A percentile compares a stretch with the other conserved stretches of the same genome.
Conservation (phyloP, 2,113 vertebrate genomes). For the Pangasianodon hypophthalmus region DNA sequence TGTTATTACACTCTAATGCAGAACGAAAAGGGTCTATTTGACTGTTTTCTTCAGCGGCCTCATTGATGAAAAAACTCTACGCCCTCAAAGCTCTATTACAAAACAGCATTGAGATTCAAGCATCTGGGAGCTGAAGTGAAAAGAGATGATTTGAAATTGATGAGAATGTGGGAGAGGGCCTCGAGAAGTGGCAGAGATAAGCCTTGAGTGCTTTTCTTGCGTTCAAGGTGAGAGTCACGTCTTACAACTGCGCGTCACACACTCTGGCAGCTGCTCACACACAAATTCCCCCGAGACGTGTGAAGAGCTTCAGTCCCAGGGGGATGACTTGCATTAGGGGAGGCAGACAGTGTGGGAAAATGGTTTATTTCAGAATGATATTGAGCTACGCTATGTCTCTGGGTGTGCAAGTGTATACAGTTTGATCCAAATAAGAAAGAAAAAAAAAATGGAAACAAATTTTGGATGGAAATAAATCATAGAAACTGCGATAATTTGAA, state of each 20-base stretch:
- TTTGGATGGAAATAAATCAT: not conserved
- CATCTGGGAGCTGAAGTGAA: constrained; percentile 24
- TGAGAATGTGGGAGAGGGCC: constrained; percentile 22
- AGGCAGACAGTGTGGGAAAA: constrained; percentile 28
- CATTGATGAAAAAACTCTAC: not conserved
- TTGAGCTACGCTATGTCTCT: not conserved
- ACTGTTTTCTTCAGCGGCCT: not conserved
- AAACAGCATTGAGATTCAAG: not conserved
- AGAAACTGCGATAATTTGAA: not conserved
- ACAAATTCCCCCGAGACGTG: not conserved
- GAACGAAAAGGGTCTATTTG: constrained; percentile 19
- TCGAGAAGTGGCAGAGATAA: constrained; percentile 24
- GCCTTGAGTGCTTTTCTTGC: constrained; percentile 36
- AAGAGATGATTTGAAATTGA: constrained; percentile 32
- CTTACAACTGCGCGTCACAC: constrained; percentile 16
- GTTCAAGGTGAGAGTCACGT: constrained; percentile 42
- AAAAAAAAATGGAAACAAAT: not conserved
- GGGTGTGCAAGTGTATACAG: not conserved
- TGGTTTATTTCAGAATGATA: constrained; percentile 25
- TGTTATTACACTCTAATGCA: constrained; percentile 12
- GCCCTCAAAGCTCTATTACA: constrained; percentile 17
- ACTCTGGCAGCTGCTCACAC: constrained; percentile 24
- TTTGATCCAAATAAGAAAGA: not conserved
- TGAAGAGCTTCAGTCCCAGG: constrained; percentile 1
- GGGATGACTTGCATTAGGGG: constrained; percentile 16